A percentile compares a stretch with the other conserved stretches of the same genome.
Evolutionary conservation across 1,140 invertebrate species (phyloP).

Genomic region (Cotesia vestalis): DNA sequence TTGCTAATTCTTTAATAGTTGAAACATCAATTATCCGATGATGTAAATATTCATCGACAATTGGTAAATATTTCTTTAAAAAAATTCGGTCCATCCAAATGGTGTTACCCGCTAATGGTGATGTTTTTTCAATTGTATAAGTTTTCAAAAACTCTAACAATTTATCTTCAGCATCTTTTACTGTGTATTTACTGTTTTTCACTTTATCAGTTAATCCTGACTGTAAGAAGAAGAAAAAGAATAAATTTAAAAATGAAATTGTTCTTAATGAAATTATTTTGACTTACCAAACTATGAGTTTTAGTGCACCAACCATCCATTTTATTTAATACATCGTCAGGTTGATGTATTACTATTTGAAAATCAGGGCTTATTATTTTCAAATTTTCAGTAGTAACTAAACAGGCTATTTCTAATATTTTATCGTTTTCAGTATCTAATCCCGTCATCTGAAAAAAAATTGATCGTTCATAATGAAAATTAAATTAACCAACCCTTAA

Average conservation of each 20-base stretch:
- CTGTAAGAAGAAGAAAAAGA: constrained; percentile 65
- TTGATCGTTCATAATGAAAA: constrained; percentile 1
- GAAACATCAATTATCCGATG: constrained; percentile 95
- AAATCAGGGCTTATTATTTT: constrained; percentile 82
- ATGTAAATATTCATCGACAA: constrained; percentile 81
- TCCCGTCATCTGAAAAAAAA: constrained; percentile 62
- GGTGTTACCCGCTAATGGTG: constrained; percentile 88
- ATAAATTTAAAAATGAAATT: neutral
- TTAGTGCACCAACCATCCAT: constrained; percentile 87
- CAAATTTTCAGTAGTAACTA: constrained; percentile 85
- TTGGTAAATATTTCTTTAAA: constrained; percentile 79
- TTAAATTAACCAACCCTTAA: too few species aligned
- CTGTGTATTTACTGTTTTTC: constrained; percentile 72
- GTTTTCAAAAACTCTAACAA: constrained; percentile 78
- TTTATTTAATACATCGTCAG: constrained; percentile 74
- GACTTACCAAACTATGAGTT: constrained; percentile 76
- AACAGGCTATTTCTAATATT: constrained; percentile 88
- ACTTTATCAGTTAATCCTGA: constrained; percentile 80
- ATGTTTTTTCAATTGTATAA: constrained; percentile 69
- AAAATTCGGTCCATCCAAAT: constrained; percentile 87
- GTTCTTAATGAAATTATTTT: neutral
- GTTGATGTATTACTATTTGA: constrained; percentile 83
- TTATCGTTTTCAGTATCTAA: constrained; percentile 80
- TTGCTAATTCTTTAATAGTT: constrained; percentile 84
- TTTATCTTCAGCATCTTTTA: constrained; percentile 74